Conservation (phyloP, 1,140 invertebrate species). For the Lepidurus couesii region DNA sequence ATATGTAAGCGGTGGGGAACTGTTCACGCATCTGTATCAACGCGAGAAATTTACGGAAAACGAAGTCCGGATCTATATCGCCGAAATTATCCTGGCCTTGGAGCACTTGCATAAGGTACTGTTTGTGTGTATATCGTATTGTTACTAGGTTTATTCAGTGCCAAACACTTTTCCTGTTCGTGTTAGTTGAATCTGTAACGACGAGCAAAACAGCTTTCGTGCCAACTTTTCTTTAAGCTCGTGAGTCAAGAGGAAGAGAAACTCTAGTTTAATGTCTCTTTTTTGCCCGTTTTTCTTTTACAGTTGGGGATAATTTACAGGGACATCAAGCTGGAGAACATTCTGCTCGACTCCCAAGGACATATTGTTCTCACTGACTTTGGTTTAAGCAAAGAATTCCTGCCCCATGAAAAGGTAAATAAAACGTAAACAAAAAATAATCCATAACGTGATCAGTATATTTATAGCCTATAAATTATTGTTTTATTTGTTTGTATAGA, state of each 20-base stretch:
- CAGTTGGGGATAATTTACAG: slow-evolving; percentile 92
- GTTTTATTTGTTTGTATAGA: slow-evolving; percentile 43
- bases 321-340: slow-evolving; percentile 92
- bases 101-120: slow-evolving; percentile 83
- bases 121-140: neutral
- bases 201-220: neutral
- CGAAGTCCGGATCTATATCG: slow-evolving; percentile 81
- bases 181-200: slow-evolving; percentile 26
- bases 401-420: slow-evolving; percentile 57
- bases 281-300: slow-evolving; percentile 42
- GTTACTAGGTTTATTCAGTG: neutral
- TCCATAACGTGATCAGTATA: neutral
- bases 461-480: neutral
- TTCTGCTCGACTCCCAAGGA: slow-evolving; percentile 75
- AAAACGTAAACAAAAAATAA: slow-evolving; percentile 40
- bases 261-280: slow-evolving; percentile 30
- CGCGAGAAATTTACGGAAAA: slow-evolving; percentile 76
- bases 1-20: slow-evolving; percentile 86
- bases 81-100: slow-evolving; percentile 83
- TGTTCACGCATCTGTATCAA: slow-evolving; percentile 87
- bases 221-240: neutral
- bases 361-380: slow-evolving; percentile 90
- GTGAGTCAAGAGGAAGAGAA: slow-evolving; percentile 6
- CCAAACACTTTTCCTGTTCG: slow-evolving; percentile 21
- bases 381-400: slow-evolving; percentile 82